phyloP scores from a whole-genome alignment of 2,113 vertebrate genomes.

The Zootoca vivipara region DNA sequence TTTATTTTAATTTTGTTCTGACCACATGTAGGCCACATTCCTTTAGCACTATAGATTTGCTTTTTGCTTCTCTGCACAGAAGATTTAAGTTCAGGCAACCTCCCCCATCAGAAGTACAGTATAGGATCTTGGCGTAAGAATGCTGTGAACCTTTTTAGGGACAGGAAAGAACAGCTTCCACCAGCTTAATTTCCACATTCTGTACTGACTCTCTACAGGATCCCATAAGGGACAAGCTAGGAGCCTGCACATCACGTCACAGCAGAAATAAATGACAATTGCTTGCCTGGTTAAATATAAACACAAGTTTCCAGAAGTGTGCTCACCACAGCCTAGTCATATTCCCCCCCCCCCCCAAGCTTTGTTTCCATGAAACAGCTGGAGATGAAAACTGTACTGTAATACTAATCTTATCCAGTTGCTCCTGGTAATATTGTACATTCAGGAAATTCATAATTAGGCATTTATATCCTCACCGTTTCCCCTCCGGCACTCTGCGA shows the following conservation, averaged over 20 bases:
- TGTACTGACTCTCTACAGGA: background rate
- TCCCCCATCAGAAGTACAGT: conserved; percentile 10
- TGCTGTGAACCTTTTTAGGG: too few species aligned
- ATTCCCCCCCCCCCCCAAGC: conserved; percentile 34
- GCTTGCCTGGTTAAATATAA: conserved; percentile 61
- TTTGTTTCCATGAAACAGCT: conserved; percentile 74
- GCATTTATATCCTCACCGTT: conserved; percentile 70
- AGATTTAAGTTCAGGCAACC: conserved; percentile 32
- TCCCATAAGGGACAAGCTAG: background rate
- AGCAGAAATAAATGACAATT: conserved; percentile 4
- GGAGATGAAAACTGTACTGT: conserved; percentile 64
- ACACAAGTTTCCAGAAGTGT: conserved; percentile 57
- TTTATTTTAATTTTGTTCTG: conserved; percentile 53
- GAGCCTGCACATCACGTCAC: background rate
- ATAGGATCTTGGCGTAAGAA: too few species aligned
- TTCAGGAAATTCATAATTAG: conserved; percentile 81
- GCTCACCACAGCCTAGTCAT: conserved; percentile 14
- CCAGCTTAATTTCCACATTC: too few species aligned
- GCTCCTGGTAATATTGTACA: conserved; percentile 71
- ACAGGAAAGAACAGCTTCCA: too few species aligned
- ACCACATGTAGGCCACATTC: conserved; percentile 41
- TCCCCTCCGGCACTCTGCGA: conserved; percentile 67
- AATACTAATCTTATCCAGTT: conserved; percentile 73
- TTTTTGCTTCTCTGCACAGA: conserved; percentile 34
- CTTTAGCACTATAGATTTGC: conserved; percentile 33